Conservation (phyloP, 2,113 vertebrate species). For the Callipepla californica region DNA sequence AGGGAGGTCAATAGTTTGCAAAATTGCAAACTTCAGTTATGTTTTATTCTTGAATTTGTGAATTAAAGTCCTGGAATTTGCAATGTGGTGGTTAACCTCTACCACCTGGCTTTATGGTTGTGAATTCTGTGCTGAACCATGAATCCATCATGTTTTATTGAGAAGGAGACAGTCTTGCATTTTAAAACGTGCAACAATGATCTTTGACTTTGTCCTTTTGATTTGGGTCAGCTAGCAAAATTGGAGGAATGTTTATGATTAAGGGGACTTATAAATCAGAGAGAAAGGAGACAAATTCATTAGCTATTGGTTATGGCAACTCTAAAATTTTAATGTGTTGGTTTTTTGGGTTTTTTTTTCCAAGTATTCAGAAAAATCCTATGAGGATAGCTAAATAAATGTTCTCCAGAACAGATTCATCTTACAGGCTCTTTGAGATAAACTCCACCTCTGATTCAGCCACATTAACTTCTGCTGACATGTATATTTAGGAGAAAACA, state of each 20-base stretch:
- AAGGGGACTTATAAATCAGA: conserved; percentile 67
- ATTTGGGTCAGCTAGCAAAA: conserved; percentile 66
- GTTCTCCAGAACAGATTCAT: not conserved
- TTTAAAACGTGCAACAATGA: conserved; percentile 61
- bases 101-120: conserved; percentile 48
- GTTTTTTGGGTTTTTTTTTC: not conserved
- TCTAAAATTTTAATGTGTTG: not conserved
- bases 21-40: not conserved
- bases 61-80: conserved; percentile 37
- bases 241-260: conserved; percentile 66
- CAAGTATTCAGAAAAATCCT: not conserved
- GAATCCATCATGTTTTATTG: conserved; percentile 72
- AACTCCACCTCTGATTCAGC: not conserved
- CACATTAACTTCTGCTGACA: not conserved
- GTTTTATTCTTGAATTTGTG: conserved; percentile 35
- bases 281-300: conserved; percentile 8
- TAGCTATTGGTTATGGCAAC: conserved; percentile 32
- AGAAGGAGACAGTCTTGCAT: conserved; percentile 59
- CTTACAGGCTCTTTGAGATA: not conserved
- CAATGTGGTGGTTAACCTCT: conserved; percentile 68
- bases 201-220: conserved; percentile 70
- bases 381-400: not conserved
- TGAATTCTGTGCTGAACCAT: conserved; percentile 47
- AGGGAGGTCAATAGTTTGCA: conserved; percentile 31
- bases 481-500: conserved; percentile 25